Evolutionary conservation across 1,140 invertebrate species (phyloP).

Genomic region (Orussus abietinus): DNA sequence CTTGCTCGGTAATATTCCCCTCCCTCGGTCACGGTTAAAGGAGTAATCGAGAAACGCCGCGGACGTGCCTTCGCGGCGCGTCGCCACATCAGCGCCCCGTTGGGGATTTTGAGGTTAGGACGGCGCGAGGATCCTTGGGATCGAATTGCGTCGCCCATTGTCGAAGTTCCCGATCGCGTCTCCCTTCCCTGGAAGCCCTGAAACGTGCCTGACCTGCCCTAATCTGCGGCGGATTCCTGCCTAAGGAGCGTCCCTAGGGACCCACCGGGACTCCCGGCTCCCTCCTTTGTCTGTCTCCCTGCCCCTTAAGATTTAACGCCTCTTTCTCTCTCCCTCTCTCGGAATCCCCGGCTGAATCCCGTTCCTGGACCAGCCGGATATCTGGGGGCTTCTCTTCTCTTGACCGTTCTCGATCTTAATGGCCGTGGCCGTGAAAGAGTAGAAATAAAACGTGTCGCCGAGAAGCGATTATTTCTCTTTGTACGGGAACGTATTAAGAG

Average conservation of each 20-base stretch:
- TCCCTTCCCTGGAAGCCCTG: background rate
- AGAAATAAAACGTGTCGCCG: constrained; percentile 14
- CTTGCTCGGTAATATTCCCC: background rate
- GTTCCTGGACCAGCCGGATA: background rate
- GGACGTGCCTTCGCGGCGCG: constrained; percentile 21
- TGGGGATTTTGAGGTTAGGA: constrained; percentile 19
- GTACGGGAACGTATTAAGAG: constrained; percentile 17
- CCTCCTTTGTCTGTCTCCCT: background rate
- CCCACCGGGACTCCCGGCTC: background rate
- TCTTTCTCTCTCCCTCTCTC: background rate
- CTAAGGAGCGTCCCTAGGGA: background rate
- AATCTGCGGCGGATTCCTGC: constrained; percentile 22
- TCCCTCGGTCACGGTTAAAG: background rate
- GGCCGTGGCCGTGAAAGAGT: too few species aligned
- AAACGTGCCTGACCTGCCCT: constrained; percentile 27
- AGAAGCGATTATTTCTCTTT: constrained; percentile 15
- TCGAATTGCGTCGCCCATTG: constrained; percentile 15
- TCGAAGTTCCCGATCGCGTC: constrained; percentile 6
- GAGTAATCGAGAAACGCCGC: background rate
- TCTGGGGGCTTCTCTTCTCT: background rate
- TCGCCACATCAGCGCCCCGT: constrained; percentile 20
- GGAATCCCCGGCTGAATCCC: background rate
- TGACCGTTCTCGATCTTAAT: too few species aligned
- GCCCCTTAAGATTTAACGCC: background rate
- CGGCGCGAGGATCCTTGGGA: constrained; percentile 22